phyloP scores from a whole-genome alignment of 2,797 vertebrate species.

The Falco columbarius region DNA sequence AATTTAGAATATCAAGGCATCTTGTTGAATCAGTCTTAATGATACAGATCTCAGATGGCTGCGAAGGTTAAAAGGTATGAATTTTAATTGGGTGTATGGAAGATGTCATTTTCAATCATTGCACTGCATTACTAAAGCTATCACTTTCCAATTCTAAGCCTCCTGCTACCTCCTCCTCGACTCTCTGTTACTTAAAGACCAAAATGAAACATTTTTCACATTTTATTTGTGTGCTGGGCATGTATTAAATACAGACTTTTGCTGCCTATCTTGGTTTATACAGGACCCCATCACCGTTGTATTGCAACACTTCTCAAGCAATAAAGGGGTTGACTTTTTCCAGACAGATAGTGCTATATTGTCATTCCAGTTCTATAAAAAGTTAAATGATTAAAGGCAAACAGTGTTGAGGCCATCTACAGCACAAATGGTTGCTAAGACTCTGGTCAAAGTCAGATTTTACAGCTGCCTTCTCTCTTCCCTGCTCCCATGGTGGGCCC shows the following conservation, averaged over 20 bases:
- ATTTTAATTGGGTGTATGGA: constrained; percentile 72
- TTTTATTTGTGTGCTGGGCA: constrained; percentile 55
- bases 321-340: constrained; percentile 51
- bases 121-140: constrained; percentile 30
- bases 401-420: neutral
- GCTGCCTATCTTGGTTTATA: constrained; percentile 51
- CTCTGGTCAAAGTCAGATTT: constrained; percentile 2
- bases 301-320: constrained; percentile 46
- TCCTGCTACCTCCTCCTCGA: constrained; percentile 22
- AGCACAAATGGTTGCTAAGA: neutral
- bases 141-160: constrained; percentile 62
- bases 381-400: constrained; percentile 30
- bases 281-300: neutral
- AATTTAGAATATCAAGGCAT: constrained; percentile 80
- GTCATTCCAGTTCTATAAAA: constrained; percentile 7
- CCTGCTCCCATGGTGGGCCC: neutral
- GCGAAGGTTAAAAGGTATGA: constrained; percentile 77
- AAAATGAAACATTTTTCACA: constrained; percentile 61
- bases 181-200: constrained; percentile 46
- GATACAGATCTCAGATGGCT: constrained; percentile 75
- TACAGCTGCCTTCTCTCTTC: neutral
- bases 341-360: neutral
- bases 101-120: constrained; percentile 65
- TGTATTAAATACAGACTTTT: constrained; percentile 34
- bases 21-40: constrained; percentile 77